phyloP scores from a whole-genome alignment of 92 coral and sea anemone genomes.

The Galaxea fascicularis region DNA sequence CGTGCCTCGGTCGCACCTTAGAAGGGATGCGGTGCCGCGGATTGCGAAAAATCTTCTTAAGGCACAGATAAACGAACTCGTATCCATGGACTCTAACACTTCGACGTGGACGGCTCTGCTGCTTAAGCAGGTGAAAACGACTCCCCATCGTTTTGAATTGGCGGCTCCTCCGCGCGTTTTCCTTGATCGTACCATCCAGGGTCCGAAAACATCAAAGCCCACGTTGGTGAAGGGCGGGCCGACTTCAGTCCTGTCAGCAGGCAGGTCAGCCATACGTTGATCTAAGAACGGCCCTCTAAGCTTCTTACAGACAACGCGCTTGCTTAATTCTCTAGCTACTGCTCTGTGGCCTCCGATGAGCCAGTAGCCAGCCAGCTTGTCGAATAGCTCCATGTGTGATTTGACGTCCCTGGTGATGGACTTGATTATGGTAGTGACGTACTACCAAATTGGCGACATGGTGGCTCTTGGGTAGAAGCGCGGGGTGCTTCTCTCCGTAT shows the following conservation, averaged over 20 bases:
- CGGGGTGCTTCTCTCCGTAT: conserved; percentile 41
- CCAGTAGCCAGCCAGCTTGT: conserved; percentile 46
- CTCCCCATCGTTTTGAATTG: conserved; percentile 35
- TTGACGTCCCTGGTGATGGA: conserved; percentile 60
- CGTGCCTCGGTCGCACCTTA: background rate
- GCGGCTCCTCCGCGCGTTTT: conserved; percentile 27
- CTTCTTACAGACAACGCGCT: conserved; percentile 12
- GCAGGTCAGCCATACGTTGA: conserved; percentile 44
- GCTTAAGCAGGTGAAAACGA: conserved; percentile 30
- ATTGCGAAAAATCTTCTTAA: background rate
- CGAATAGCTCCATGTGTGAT: conserved; percentile 43
- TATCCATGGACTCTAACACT: conserved; percentile 38
- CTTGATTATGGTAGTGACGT: conserved; percentile 44
- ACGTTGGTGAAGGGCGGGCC: conserved; percentile 44
- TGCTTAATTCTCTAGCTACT: conserved; percentile 15
- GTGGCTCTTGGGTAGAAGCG: conserved; percentile 33
- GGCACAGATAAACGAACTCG: conserved; percentile 26
- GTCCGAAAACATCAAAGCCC: conserved; percentile 44
- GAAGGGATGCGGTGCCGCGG: conserved; percentile 8
- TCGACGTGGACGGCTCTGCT: conserved; percentile 51
- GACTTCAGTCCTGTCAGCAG: conserved; percentile 24
- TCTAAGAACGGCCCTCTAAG: conserved; percentile 1
- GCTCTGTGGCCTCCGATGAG: conserved; percentile 12
- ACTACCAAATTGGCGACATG: conserved; percentile 24
- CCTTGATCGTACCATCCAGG: conserved; percentile 14